These are phyloP conservation scores for Dermatemys mawii DNA, from an alignment of 2,113 vertebrate species.

Conservation along the genomic window DNA sequence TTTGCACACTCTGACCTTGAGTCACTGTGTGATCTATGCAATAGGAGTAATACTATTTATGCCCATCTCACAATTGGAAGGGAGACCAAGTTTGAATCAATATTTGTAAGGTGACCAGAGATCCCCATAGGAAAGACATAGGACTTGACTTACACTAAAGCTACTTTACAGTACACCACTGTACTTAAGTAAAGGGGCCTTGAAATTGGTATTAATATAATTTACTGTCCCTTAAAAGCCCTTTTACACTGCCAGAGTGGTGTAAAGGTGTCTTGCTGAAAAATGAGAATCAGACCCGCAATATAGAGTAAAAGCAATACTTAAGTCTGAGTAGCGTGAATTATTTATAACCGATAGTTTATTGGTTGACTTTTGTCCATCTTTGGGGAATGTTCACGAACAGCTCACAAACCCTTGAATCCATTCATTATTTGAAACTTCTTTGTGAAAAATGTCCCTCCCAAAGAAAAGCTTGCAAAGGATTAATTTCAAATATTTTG, in stretches of 20 bases:
- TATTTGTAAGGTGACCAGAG: background rate
- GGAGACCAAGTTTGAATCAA: background rate
- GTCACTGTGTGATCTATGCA: rapidly evolving
- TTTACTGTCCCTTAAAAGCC: background rate
- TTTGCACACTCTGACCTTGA: background rate
- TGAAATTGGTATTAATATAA: background rate
- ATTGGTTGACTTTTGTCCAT: background rate
- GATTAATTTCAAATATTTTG: background rate
- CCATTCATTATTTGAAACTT: background rate
- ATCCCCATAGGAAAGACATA: background rate
- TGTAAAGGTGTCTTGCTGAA: background rate
- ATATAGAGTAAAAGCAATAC: background rate
- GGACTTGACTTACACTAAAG: background rate
- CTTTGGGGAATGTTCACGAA: rapidly evolving
- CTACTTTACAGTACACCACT: background rate
- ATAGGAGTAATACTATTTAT: background rate
- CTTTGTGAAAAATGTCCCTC: background rate
- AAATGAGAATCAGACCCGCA: background rate
- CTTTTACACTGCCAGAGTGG: background rate
- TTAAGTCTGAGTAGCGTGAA: background rate
- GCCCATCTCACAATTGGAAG: background rate
- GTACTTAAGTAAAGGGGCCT: background rate
- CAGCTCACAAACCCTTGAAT: background rate
- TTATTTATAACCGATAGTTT: background rate
- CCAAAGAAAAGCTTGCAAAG: background rate